Evolutionary conservation across 2,888 invertebrate species (phyloP).

Genomic region (Euphydryas editha): DNA sequence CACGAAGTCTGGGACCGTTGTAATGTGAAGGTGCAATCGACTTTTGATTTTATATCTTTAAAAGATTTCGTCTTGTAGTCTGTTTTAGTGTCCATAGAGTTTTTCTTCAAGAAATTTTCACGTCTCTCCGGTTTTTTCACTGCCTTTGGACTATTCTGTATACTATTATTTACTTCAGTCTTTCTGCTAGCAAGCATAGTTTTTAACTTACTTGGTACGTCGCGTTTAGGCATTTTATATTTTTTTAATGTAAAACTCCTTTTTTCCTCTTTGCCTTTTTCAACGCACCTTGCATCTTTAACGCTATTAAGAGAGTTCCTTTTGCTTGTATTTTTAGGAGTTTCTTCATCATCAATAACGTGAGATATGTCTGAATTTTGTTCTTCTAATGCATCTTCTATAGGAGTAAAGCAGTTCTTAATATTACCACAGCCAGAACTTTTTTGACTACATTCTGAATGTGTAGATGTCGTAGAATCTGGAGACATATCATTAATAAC

Average conservation of each 20-base stretch:
- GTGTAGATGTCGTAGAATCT: slow-evolving; percentile 84
- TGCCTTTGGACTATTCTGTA: slow-evolving; percentile 84
- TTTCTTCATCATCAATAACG: slow-evolving; percentile 60
- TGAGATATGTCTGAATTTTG: slow-evolving; percentile 56
- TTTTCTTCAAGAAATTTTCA: slow-evolving; percentile 83
- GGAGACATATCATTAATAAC: slow-evolving; percentile 89
- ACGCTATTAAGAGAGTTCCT: slow-evolving; percentile 75
- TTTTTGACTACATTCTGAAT: slow-evolving; percentile 80
- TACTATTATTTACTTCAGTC: slow-evolving; percentile 76
- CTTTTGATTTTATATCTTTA: slow-evolving; percentile 95
- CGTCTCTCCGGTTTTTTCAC: slow-evolving; percentile 87
- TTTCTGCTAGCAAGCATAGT: slow-evolving; percentile 86
- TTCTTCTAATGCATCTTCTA: slow-evolving; percentile 59
- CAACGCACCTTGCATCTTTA: slow-evolving; percentile 64
- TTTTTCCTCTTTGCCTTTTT: slow-evolving; percentile 81
- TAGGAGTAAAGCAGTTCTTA: slow-evolving; percentile 60
- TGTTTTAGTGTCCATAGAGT: slow-evolving; percentile 88
- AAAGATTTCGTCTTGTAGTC: slow-evolving; percentile 88
- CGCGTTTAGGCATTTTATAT: slow-evolving; percentile 90
- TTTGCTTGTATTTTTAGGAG: slow-evolving; percentile 72
- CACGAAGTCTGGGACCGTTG: slow-evolving; percentile 79
- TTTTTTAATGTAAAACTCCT: slow-evolving; percentile 85
- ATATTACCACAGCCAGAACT: slow-evolving; percentile 65
- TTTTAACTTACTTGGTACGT: slow-evolving; percentile 90
- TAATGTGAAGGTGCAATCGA: slow-evolving; percentile 83